Conservation (phyloP, 2,888 invertebrate species). For the Tethea ocularis region DNA sequence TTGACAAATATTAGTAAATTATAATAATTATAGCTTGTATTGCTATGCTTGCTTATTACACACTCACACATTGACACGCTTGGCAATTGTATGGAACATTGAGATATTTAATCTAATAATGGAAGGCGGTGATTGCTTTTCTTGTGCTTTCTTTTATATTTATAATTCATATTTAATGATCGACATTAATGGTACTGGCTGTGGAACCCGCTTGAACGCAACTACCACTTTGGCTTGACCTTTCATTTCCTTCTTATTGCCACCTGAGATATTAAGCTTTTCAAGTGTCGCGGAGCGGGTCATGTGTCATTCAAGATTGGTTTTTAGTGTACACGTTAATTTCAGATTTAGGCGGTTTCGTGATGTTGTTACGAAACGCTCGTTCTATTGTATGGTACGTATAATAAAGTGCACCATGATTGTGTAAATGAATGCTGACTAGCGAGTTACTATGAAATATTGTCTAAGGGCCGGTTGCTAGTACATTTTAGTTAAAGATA, state of each 20-base stretch:
- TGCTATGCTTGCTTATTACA: constrained; percentile 16
- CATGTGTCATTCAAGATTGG: constrained; percentile 43
- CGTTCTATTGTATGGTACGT: constrained; percentile 67
- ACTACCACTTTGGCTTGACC: constrained; percentile 51
- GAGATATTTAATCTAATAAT: constrained; percentile 79
- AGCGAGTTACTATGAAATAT: constrained; percentile 36
- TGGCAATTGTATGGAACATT: constrained; percentile 42
- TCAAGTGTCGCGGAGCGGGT: constrained; percentile 25
- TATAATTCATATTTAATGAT: constrained; percentile 84
- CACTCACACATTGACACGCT: constrained; percentile 31
- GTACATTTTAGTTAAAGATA: too few species aligned
- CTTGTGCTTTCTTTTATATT: constrained; percentile 80
- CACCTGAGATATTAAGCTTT: constrained; percentile 9
- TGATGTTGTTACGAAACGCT: constrained; percentile 72
- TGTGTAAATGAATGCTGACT: constrained; percentile 67
- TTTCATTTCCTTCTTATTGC: constrained; percentile 37
- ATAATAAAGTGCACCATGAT: constrained; percentile 70
- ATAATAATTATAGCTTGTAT: neutral
- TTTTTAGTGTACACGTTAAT: constrained; percentile 73
- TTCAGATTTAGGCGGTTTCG: constrained; percentile 80
- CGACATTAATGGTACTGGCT: constrained; percentile 79
- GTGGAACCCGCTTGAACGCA: constrained; percentile 58
- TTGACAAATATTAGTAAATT: too few species aligned
- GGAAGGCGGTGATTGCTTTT: constrained; percentile 75
- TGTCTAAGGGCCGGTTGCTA: too few species aligned